These are phyloP conservation scores for Meteorus cinctellus DNA, from an alignment of 2,888 invertebrate species.

Conservation along the genomic window DNA sequence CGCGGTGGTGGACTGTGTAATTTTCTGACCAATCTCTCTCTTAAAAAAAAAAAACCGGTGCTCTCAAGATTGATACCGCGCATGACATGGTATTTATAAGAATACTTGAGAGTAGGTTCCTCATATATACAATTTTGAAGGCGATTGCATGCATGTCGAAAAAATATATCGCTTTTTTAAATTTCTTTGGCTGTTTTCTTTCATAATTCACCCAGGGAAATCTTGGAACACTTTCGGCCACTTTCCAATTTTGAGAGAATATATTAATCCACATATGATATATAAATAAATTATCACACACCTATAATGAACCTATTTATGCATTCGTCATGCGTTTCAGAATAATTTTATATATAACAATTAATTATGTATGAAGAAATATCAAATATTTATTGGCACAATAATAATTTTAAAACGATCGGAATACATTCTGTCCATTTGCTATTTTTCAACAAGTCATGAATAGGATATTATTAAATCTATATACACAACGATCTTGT, in stretches of 20 bases:
- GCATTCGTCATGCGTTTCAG: too few relatives aligned
- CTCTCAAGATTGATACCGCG: slow-evolving; percentile 27
- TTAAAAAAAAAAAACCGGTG: slow-evolving; percentile 52
- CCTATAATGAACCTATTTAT: too few relatives aligned
- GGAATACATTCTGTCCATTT: too few relatives aligned
- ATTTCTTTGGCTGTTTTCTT: not conserved
- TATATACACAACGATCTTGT: not conserved
- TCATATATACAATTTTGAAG: slow-evolving; percentile 8
- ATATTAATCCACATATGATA: not conserved
- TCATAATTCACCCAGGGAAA: not conserved
- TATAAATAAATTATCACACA: too few relatives aligned
- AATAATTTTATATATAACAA: too few relatives aligned
- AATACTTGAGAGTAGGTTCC: slow-evolving; percentile 6
- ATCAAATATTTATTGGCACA: too few relatives aligned
- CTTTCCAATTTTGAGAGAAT: not conserved
- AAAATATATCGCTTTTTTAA: not conserved
- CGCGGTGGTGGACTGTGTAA: slow-evolving; percentile 60
- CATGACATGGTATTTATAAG: slow-evolving; percentile 16
- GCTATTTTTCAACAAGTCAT: too few relatives aligned
- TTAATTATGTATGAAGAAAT: too few relatives aligned
- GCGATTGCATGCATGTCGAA: slow-evolving; percentile 7
- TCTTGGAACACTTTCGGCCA: not conserved
- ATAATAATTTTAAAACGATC: too few relatives aligned
- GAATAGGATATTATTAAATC: not conserved
- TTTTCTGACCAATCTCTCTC: slow-evolving; percentile 65